phyloP scores from a whole-genome alignment of 2,888 invertebrate genomes.

The Amitus sp. region DNA sequence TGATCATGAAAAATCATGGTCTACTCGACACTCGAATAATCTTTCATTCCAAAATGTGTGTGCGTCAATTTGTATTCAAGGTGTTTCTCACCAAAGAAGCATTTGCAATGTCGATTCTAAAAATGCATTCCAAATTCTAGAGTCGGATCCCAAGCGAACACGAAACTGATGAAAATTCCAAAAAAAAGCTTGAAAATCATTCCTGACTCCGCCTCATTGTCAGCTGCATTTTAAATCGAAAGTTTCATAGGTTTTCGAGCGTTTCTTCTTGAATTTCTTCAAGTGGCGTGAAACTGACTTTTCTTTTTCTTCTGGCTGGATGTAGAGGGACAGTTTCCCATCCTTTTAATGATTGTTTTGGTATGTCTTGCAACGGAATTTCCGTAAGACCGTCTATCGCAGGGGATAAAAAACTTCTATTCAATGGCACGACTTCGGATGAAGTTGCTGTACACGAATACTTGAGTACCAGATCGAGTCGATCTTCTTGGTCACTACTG shows the following conservation, averaged over 20 bases:
- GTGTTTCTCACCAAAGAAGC: no score
- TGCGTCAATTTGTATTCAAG: no score
- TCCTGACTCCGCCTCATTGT: background rate
- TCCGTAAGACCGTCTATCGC: background rate
- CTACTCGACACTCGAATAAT: no score
- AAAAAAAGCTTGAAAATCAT: constrained; percentile 8
- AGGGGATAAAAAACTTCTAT: background rate
- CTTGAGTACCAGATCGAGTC: background rate
- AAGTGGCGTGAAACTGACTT: constrained; percentile 1
- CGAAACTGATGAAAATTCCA: constrained; percentile 12
- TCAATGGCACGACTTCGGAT: background rate
- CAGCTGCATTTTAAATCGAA: background rate
- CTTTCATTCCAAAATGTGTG: no score
- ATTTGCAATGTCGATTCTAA: no score
- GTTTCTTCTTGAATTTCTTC: constrained; percentile 19
- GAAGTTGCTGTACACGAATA: background rate
- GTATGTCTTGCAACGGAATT: background rate
- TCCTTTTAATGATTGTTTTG: background rate
- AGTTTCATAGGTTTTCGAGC: background rate
- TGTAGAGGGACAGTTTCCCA: background rate
- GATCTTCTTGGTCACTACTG: background rate
- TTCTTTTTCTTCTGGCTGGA: background rate
- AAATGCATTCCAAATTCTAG: no score
- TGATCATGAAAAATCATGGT: background rate
- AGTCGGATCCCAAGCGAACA: constrained; percentile 4